Percentiles rank a stretch among this genome's conserved stretches.
Conservation (phyloP, 2,888 invertebrate species). For the Drosophila neutralis region DNA sequence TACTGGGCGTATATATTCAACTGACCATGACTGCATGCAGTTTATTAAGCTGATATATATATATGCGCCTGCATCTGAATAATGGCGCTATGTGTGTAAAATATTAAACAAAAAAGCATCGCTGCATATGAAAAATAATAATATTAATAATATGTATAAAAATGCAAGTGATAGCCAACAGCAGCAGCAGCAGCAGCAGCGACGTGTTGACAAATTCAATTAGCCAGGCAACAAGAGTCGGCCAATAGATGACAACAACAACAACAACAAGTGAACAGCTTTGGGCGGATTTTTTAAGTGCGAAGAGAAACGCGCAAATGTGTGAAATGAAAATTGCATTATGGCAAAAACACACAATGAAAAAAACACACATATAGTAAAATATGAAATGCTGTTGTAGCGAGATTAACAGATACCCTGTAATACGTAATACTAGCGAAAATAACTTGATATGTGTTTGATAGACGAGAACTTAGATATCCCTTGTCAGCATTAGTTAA, state of each 20-base stretch:
- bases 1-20: conserved; percentile 11
- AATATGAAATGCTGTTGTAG: neutral
- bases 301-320: conserved; percentile 17
- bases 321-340: conserved; percentile 41
- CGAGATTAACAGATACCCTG: neutral
- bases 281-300: conserved; percentile 12
- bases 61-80: conserved; percentile 40
- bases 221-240: conserved; percentile 52
- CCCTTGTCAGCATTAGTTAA: neutral
- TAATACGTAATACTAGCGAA: too few species aligned
- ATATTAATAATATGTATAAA: conserved; percentile 22
- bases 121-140: neutral
- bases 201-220: conserved; percentile 71
- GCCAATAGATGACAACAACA: conserved; percentile 42
- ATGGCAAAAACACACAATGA: conserved; percentile 6
- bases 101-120: conserved; percentile 21
- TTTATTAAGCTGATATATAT: conserved; percentile 7
- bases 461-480: neutral
- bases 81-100: conserved; percentile 49
- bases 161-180: conserved; percentile 56
- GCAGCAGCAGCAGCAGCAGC: conserved; percentile 5
- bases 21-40: conserved; percentile 11
- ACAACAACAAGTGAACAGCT: conserved; percentile 8
- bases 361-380: neutral
- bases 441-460: too few species aligned